A percentile compares a stretch with the other conserved stretches of the same genome.
Evolutionary conservation across 2,888 invertebrate species (phyloP).

Genomic region (Graphium colonna): DNA sequence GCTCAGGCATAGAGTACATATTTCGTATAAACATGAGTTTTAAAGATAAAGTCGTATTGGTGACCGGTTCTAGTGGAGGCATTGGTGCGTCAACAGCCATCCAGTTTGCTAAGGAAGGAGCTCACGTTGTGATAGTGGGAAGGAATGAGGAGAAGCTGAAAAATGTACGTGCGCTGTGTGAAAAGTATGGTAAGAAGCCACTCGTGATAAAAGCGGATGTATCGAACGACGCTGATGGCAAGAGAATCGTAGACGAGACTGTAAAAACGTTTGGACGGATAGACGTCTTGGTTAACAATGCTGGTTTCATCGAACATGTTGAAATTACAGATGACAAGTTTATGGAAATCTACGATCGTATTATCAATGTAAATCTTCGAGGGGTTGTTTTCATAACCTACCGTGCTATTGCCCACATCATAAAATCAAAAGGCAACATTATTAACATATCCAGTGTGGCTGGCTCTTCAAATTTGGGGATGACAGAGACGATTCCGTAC

Average conservation of each 20-base stretch:
- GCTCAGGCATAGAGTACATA: no score
- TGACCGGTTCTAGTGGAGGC: no score
- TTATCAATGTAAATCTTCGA: no score
- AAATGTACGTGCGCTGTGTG: slow-evolving; percentile 29
- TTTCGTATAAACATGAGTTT: no score
- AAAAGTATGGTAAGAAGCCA: slow-evolving; percentile 27
- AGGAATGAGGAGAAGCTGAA: slow-evolving; percentile 36
- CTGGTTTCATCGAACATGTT: slow-evolving; percentile 29
- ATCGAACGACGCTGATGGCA: slow-evolving; percentile 33
- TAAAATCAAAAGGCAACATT: slow-evolving; percentile 77
- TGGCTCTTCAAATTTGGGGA: not conserved
- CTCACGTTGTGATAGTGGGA: no score
- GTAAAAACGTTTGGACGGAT: slow-evolving; percentile 37
- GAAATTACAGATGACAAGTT: slow-evolving; percentile 30
- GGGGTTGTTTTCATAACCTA: slow-evolving; percentile 32
- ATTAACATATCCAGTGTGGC: slow-evolving; percentile 92
- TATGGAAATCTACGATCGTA: slow-evolving; percentile 35
- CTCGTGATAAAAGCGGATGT: no score
- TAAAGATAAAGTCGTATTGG: no score
- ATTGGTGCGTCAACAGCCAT: no score
- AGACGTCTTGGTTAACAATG: slow-evolving; percentile 45
- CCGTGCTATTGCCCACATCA: slow-evolving; percentile 34
- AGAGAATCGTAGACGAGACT: slow-evolving; percentile 32
- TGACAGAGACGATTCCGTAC: slow-evolving; percentile 74
- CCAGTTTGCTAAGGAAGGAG: slow-evolving; percentile 35